Evolutionary conservation across 2,888 invertebrate species (phyloP).

Genomic region (Hetaerina titia): DNA sequence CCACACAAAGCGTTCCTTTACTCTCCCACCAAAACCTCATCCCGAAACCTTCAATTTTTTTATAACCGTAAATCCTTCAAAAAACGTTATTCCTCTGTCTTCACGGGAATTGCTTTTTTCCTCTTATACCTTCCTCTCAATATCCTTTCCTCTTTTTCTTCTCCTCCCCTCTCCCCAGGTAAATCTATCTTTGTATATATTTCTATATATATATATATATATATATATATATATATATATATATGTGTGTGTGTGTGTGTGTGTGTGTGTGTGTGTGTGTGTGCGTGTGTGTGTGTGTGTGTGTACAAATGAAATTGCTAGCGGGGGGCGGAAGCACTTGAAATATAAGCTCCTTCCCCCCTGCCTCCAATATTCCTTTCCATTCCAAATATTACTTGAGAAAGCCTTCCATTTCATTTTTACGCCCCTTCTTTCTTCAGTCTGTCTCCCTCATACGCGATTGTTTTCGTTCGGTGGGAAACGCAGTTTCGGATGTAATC

Average conservation of each 20-base stretch:
- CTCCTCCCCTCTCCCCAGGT: neutral
- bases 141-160: neutral
- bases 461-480: constrained; percentile 47
- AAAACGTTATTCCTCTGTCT: constrained; percentile 57
- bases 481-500: constrained; percentile 51
- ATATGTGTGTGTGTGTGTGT: neutral
- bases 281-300: too few relatives aligned
- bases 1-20: constrained; percentile 9
- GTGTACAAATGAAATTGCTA: neutral
- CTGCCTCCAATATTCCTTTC: neutral
- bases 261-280: too few relatives aligned
- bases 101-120: constrained; percentile 50
- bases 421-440: constrained; percentile 4
- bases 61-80: constrained; percentile 66
- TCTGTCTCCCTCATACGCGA: constrained; percentile 16
- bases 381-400: constrained; percentile 29
- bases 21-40: constrained; percentile 52
- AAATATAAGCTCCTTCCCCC: constrained; percentile 46
- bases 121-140: constrained; percentile 12
- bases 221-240: neutral
- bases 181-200: neutral
- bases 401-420: constrained; percentile 15
- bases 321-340: neutral
- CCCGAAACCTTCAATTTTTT: constrained; percentile 55
- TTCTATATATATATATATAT: neutral